phyloP scores from a whole-genome alignment of 2,888 invertebrate genomes.

The Notocelia uddmanniana region DNA sequence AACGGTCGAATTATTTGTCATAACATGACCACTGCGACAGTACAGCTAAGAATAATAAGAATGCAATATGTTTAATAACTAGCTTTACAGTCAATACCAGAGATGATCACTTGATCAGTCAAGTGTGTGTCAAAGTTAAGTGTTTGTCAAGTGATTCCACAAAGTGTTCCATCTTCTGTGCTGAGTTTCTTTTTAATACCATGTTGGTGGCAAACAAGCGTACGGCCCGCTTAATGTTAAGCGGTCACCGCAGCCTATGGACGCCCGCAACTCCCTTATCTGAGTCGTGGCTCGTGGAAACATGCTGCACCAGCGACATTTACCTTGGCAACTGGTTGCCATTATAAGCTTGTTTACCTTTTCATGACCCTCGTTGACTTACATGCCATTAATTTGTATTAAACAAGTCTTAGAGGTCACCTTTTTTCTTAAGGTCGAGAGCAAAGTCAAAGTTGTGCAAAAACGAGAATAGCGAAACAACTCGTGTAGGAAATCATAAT shows the following conservation, averaged over 20 bases:
- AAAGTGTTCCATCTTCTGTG: constrained; percentile 1
- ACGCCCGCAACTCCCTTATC: too few relatives aligned
- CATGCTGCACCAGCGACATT: constrained; percentile 7
- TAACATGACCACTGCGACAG: constrained; percentile 11
- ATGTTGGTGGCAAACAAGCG: too few relatives aligned
- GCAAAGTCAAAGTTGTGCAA: constrained; percentile 17
- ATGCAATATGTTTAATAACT: constrained; percentile 4
- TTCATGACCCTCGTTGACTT: constrained; percentile 19
- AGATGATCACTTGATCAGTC: too few relatives aligned
- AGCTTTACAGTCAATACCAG: constrained; percentile 4
- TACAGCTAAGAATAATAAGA: constrained; percentile 14
- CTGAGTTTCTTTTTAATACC: too few relatives aligned
- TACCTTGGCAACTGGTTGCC: constrained; percentile 24
- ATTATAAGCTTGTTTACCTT: constrained; percentile 41
- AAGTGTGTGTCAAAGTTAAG: too few relatives aligned
- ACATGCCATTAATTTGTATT: constrained; percentile 18
- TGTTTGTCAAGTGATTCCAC: constrained; percentile 22
- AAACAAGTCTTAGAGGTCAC: constrained; percentile 34
- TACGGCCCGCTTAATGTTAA: too few relatives aligned
- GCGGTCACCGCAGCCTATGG: too few relatives aligned
- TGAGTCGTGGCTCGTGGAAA: background rate
- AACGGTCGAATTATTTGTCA: constrained; percentile 21
- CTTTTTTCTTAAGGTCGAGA: constrained; percentile 25
- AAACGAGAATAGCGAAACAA: constrained; percentile 23
- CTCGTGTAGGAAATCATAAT: constrained; percentile 4